phyloP scores from a whole-genome alignment of 2,113 vertebrate genomes.

The Hemiscyllium ocellatum region DNA sequence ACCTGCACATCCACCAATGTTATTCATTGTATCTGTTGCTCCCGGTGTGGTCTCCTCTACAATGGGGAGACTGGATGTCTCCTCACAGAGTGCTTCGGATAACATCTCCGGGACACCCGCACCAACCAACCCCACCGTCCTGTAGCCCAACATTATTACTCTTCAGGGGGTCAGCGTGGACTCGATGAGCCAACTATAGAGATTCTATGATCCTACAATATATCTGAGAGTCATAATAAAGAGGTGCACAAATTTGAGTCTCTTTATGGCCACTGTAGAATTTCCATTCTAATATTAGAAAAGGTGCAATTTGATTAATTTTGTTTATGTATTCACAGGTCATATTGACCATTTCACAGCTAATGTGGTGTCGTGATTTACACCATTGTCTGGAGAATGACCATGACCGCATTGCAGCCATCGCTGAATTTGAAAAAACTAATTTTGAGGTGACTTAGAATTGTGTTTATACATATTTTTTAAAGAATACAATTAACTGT shows the following conservation, averaged over 20 bases:
- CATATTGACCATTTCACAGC: constrained; percentile 71
- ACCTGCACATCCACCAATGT: too few relatives aligned
- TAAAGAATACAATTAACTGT: background rate
- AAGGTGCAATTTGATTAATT: background rate
- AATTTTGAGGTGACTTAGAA: constrained; percentile 60
- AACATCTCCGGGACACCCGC: too few relatives aligned
- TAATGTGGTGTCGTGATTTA: constrained; percentile 76
- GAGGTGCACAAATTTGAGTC: background rate
- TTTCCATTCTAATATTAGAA: background rate
- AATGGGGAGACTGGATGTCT: too few relatives aligned
- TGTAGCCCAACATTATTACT: too few relatives aligned
- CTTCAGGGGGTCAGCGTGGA: too few relatives aligned
- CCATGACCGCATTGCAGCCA: constrained; percentile 52
- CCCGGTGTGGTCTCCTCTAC: too few relatives aligned
- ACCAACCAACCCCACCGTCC: too few relatives aligned
- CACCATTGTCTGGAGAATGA: constrained; percentile 60
- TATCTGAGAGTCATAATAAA: background rate
- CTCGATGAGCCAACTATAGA: too few relatives aligned
- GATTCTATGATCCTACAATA: background rate
- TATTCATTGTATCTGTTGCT: too few relatives aligned
- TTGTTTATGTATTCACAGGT: constrained; percentile 51
- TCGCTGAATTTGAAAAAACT: constrained; percentile 64
- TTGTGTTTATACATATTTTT: background rate
- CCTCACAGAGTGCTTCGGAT: too few relatives aligned
- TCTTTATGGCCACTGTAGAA: background rate